Base-by-base conservation (phyloP, 2,113 vertebrate species). In the Lepidothrix coronata region DNA sequence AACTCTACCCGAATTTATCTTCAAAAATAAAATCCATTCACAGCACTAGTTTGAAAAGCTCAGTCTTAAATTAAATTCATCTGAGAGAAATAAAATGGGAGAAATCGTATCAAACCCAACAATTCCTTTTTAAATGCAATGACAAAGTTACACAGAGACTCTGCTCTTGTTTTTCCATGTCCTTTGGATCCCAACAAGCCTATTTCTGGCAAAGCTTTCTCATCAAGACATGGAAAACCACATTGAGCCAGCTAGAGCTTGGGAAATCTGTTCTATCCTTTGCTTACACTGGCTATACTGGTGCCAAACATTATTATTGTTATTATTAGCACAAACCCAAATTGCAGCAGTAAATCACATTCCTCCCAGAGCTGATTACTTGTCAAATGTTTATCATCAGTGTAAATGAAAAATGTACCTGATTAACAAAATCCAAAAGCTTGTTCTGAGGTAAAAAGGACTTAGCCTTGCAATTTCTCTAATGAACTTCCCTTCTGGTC, bases 241-340 rank as follows among this genome's bases (percentile, higher is more conserved):
- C 24, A 44, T 3, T 62, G 72, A 94, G 31, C 21, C 46, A 82
- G 59, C 55, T 23, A 75, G 52, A 92, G 67, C 57, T 54, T 66
- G 33, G 81, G 66, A 91, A 93, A 88, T 84, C 46, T 76, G 49
- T 75, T 74, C 65, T 74, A 22, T 81, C 54, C 76, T 77, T 62
- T 91, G 59, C 70, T 92, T 88, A 65, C 51, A 79, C 75, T 86
- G 93, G n/a, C 39, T 87, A 54, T 30, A 65, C 63, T 82, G 51
- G 37, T 89, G 84, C 74, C 88, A 93, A 91, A 79, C 49, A 48
- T 62, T 72, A 81, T 85, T 94, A 88, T 52, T 80, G 63, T 82
- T 93, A 89, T 89, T 94, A 96, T 95, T 72, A 95, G 68, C 70
- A 89, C 66, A 93, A 91, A 77, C 39, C 21, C 88, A 88, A 88